Conservation (phyloP, 2,888 invertebrate genomes). For the Ophion ellenae region DNA sequence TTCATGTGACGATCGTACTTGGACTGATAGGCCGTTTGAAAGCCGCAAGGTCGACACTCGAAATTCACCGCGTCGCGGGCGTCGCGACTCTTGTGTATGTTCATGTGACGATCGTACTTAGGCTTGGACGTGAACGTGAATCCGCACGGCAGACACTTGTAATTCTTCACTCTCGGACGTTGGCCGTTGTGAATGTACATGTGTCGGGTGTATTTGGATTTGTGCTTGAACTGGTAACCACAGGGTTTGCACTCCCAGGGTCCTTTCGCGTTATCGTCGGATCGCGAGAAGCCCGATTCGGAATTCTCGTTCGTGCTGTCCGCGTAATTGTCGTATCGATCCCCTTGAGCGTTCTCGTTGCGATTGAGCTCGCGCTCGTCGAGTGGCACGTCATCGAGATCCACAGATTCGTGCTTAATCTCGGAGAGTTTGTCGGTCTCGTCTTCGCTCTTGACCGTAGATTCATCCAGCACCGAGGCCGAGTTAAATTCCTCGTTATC, state of each 20-base stretch:
- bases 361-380: slow-evolving; percentile 10
- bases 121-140: slow-evolving; percentile 78
- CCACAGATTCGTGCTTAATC: slow-evolving; percentile 27
- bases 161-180: slow-evolving; percentile 73
- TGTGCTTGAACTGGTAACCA: slow-evolving; percentile 39
- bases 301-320: neutral
- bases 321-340: neutral
- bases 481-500: neutral
- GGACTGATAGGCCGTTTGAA: slow-evolving; percentile 76
- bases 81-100: slow-evolving; percentile 65
- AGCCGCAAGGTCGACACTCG: slow-evolving; percentile 84
- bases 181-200: slow-evolving; percentile 51
- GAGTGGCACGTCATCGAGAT: slow-evolving; percentile 33
- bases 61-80: slow-evolving; percentile 74
- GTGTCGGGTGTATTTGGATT: slow-evolving; percentile 48
- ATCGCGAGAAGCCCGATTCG: neutral
- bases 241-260: slow-evolving; percentile 43
- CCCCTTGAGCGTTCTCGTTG: neutral
- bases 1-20: slow-evolving; percentile 48
- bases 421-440: neutral
- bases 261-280: neutral
- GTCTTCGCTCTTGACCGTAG: neutral
- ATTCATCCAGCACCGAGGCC: neutral
- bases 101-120: slow-evolving; percentile 49
- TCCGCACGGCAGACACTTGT: slow-evolving; percentile 84